Conservation (phyloP, 2,888 invertebrate genomes). For the Rhorus exstirpatorius region DNA sequence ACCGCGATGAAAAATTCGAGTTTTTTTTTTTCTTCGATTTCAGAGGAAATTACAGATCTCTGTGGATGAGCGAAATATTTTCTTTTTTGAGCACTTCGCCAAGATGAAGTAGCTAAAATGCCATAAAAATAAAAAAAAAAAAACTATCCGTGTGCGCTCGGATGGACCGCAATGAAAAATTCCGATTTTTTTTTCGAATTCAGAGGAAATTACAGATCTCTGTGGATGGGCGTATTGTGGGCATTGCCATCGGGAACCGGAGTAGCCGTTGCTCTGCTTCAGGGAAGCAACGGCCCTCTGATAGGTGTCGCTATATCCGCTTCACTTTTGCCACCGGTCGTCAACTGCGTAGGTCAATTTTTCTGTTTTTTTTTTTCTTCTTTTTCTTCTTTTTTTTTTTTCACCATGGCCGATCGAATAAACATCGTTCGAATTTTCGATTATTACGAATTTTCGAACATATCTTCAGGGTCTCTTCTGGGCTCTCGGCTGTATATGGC, state of each 20-base stretch:
- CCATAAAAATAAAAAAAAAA: no score
- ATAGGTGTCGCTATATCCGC: slow-evolving; percentile 97
- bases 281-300: slow-evolving; percentile 94
- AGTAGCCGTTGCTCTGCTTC: slow-evolving; percentile 94
- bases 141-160: no score
- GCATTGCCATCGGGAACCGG: slow-evolving; percentile 92
- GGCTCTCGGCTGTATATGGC: slow-evolving; percentile 91
- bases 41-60: no score
- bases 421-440: no score
- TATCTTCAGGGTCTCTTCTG: slow-evolving; percentile 89
- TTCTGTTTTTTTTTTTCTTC: slow-evolving; percentile 12
- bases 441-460: neutral
- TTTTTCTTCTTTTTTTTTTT: slow-evolving; percentile 17
- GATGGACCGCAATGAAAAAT: neutral
- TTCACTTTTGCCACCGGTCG: slow-evolving; percentile 93
- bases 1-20: no score
- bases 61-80: no score
- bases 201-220: slow-evolving; percentile 90
- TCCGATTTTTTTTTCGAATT: neutral
- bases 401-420: neutral
- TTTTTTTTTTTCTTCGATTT: no score
- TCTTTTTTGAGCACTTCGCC: no score
- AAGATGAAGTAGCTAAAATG: no score
- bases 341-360: slow-evolving; percentile 91
- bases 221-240: slow-evolving; percentile 93